phyloP scores from a whole-genome alignment of 2,113 vertebrate species.

The Bubo bubo region DNA sequence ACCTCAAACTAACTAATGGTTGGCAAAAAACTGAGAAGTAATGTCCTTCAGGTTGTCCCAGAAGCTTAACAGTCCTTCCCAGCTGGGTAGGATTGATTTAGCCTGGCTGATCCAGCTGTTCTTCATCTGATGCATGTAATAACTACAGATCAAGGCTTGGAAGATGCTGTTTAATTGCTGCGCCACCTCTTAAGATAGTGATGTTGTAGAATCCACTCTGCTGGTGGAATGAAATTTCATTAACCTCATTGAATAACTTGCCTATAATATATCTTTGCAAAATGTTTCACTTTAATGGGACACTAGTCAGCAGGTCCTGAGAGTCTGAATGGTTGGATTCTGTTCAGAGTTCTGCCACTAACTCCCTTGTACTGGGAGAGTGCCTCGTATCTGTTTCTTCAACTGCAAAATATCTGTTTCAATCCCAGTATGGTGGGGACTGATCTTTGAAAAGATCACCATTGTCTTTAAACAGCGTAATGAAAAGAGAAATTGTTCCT shows the following conservation, averaged over 20 bases:
- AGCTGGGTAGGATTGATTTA: background rate
- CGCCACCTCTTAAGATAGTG: background rate
- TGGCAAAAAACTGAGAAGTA: background rate
- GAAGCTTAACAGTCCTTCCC: background rate
- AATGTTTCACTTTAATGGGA: background rate
- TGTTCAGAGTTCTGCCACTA: background rate
- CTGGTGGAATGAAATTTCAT: background rate
- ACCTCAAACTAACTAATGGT: background rate
- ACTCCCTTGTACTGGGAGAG: background rate
- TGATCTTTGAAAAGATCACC: background rate
- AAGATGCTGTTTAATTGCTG: background rate
- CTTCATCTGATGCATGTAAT: background rate
- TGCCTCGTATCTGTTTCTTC: background rate
- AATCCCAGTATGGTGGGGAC: fast-evolving
- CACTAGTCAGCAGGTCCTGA: background rate
- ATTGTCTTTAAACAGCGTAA: background rate
- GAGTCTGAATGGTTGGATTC: background rate
- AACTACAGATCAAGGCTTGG: background rate
- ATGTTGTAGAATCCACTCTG: background rate
- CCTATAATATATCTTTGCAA: background rate
- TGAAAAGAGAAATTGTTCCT: background rate
- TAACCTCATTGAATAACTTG: background rate
- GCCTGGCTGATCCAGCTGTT: background rate
- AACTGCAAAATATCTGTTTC: background rate
- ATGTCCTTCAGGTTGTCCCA: background rate